These are phyloP conservation scores for Rhopilema esculentum DNA, from an alignment of 30 jellyfish, hydroid and myxozoan genomes.

Conservation along the genomic window DNA sequence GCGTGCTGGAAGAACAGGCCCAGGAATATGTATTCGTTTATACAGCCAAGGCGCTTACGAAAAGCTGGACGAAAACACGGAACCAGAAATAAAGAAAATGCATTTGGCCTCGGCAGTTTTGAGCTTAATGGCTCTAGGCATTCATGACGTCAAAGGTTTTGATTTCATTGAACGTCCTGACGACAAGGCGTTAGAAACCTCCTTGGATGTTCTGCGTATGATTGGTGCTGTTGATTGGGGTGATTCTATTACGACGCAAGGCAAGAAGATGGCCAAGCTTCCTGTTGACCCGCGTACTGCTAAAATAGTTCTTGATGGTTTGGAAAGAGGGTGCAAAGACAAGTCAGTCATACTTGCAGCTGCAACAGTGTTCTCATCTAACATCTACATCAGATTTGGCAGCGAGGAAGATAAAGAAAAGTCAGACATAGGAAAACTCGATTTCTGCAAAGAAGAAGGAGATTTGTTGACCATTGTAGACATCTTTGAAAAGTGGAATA, in stretches of 20 bases:
- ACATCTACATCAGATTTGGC: constrained; percentile 68
- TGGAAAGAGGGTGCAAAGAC: constrained; percentile 49
- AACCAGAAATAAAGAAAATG: constrained; percentile 71
- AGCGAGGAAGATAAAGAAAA: constrained; percentile 60
- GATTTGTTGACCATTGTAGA: constrained; percentile 64
- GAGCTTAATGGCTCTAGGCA: constrained; percentile 59
- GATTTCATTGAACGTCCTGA: constrained; percentile 77
- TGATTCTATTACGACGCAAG: constrained; percentile 39
- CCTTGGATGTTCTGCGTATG: constrained; percentile 31
- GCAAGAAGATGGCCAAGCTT: constrained; percentile 59
- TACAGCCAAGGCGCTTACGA: constrained; percentile 62
- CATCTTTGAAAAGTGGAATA: constrained; percentile 64
- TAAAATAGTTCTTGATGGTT: constrained; percentile 51
- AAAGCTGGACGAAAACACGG: constrained; percentile 25
- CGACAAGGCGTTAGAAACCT: constrained; percentile 14
- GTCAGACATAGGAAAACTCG: constrained; percentile 57
- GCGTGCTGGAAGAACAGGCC: constrained; percentile 83
- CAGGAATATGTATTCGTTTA: constrained; percentile 69
- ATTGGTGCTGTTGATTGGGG: constrained; percentile 58
- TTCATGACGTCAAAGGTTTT: constrained; percentile 51
- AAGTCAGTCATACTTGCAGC: constrained; percentile 65
- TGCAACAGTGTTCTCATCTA: constrained; percentile 53
- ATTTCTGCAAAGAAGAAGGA: constrained; percentile 60
- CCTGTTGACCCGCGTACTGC: constrained; percentile 71
- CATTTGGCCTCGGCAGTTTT: constrained; percentile 71